Evolutionary conservation across 2,113 vertebrate species (phyloP).

Genomic region (Alligator sinensis): DNA sequence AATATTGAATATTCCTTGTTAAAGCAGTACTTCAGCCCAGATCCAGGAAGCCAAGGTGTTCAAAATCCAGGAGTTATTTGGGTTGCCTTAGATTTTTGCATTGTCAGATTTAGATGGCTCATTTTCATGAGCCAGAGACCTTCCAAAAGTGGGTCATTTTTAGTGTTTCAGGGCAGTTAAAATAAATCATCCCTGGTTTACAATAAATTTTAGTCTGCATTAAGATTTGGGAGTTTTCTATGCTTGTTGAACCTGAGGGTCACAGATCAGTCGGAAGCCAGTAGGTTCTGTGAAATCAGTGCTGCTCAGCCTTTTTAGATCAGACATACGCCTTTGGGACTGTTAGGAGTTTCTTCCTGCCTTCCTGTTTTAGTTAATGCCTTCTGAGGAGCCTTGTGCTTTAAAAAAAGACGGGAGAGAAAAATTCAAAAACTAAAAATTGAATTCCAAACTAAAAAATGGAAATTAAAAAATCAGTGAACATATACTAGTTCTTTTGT

Average conservation of each 20-base stretch:
- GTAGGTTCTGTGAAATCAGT: neutral
- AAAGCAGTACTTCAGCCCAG: too few relatives aligned
- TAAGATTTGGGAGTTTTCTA: neutral
- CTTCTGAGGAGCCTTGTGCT: too few relatives aligned
- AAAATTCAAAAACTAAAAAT: neutral
- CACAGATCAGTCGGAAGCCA: neutral
- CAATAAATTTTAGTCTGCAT: neutral
- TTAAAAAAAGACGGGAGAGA: neutral
- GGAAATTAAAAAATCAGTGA: neutral
- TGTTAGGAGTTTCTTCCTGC: neutral
- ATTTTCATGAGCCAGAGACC: neutral
- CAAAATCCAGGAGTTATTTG: neutral
- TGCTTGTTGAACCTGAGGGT: neutral
- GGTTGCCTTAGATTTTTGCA: rapidly evolving
- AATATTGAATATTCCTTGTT: too few relatives aligned
- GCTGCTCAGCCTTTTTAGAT: too few relatives aligned
- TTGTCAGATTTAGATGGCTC: neutral
- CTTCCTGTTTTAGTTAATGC: neutral
- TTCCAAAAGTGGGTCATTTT: neutral
- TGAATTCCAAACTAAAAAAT: neutral
- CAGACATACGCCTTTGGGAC: neutral
- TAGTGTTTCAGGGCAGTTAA: neutral
- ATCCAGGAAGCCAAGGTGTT: neutral
- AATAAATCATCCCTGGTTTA: neutral
- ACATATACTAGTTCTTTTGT: too few relatives aligned